Evolutionary conservation across 2,888 invertebrate species (phyloP).

Genomic region (Mylabris sibirica): DNA sequence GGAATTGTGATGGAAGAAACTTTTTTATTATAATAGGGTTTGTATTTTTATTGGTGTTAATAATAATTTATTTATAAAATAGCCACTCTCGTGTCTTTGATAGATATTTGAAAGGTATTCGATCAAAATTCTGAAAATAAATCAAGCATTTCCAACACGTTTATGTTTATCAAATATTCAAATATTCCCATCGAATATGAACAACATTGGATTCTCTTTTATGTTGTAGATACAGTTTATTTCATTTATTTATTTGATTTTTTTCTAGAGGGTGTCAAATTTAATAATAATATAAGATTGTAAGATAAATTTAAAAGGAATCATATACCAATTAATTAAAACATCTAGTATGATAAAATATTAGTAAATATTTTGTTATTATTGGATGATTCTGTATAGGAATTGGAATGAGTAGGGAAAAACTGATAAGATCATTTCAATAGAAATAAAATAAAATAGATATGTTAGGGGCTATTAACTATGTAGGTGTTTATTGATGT

Average conservation of each 20-base stretch:
- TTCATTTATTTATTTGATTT: neutral
- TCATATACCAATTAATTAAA: constrained; percentile 22
- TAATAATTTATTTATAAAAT: constrained; percentile 15
- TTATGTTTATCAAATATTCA: constrained; percentile 28
- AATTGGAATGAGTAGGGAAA: constrained; percentile 1
- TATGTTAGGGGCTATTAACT: constrained; percentile 34
- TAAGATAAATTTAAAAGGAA: constrained; percentile 6
- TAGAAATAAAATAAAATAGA: constrained; percentile 35
- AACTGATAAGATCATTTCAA: constrained; percentile 30
- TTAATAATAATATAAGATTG: too few relatives aligned
- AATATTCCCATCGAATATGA: constrained; percentile 19
- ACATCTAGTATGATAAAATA: neutral
- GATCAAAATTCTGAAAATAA: constrained; percentile 15
- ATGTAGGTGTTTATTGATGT: constrained; percentile 46
- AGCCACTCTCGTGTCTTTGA: constrained; percentile 15
- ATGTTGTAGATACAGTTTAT: too few relatives aligned
- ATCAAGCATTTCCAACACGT: constrained; percentile 27
- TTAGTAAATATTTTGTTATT: constrained; percentile 23
- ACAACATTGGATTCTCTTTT: neutral
- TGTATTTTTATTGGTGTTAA: neutral
- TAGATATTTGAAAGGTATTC: constrained; percentile 12
- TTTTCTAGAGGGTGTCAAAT: too few relatives aligned
- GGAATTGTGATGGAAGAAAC: neutral
- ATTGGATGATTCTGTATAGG: constrained; percentile 17
- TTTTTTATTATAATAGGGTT: neutral